phyloP scores from a whole-genome alignment of 2,888 invertebrate species.

The Xanthia icteritia region DNA sequence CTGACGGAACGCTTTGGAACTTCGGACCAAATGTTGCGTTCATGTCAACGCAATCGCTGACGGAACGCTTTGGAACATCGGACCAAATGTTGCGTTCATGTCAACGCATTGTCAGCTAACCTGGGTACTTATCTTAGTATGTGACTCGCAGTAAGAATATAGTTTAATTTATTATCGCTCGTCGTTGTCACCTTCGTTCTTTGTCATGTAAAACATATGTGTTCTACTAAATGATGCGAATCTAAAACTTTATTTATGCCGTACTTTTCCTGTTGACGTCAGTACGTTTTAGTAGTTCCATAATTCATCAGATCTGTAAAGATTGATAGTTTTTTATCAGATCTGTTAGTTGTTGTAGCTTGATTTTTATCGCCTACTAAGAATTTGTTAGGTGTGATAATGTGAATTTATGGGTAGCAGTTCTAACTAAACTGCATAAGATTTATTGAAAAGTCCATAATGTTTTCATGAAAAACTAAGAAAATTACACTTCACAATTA shows the following conservation, averaged over 20 bases:
- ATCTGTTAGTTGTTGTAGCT: neutral
- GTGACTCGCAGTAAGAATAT: conserved; percentile 18
- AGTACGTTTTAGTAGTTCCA: conserved; percentile 40
- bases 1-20: neutral
- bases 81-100: neutral
- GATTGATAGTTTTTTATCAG: conserved; percentile 27
- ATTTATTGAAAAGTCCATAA: neutral
- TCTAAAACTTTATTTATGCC: conserved; percentile 57
- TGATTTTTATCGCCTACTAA: neutral
- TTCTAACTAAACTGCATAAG: neutral
- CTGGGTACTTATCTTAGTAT: neutral
- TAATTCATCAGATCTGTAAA: conserved; percentile 49
- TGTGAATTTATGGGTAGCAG: neutral
- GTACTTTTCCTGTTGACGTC: conserved; percentile 61
- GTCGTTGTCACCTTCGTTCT: conserved; percentile 21
- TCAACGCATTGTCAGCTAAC: neutral
- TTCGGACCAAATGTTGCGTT: neutral
- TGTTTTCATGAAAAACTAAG: neutral
- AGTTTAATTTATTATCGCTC: conserved; percentile 20
- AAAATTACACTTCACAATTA: conserved; percentile 25
- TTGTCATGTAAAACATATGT: conserved; percentile 63
- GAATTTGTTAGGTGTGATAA: neutral
- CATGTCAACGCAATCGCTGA: neutral
- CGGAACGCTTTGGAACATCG: neutral
- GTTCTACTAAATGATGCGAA: conserved; percentile 56